phyloP scores from a whole-genome alignment of 2,888 invertebrate species.

The Orthosia incerta region DNA sequence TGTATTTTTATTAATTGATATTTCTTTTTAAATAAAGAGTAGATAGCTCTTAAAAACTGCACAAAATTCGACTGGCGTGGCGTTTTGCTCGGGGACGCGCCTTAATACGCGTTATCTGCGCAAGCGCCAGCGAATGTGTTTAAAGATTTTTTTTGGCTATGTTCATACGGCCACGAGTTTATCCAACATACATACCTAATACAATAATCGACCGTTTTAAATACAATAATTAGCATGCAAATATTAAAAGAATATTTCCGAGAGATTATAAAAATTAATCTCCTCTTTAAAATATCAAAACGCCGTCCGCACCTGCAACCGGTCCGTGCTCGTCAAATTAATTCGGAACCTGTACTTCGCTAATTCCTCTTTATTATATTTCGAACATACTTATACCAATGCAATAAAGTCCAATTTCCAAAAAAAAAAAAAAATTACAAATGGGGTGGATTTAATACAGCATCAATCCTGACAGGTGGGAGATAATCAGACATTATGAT shows the following conservation, averaged over 20 bases:
- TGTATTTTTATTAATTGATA: no score
- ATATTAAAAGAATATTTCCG: neutral
- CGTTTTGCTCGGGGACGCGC: no score
- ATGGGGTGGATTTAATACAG: constrained; percentile 75
- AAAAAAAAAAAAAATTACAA: constrained; percentile 28
- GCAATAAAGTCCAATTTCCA: constrained; percentile 43
- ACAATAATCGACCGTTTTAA: no score
- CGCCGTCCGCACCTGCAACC: constrained; percentile 42
- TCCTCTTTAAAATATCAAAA: constrained; percentile 33
- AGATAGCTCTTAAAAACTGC: no score
- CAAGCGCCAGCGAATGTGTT: no score
- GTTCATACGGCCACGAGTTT: no score
- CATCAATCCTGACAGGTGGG: constrained; percentile 84
- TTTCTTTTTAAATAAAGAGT: no score
- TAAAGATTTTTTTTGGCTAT: no score
- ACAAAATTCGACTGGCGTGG: no score
- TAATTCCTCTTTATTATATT: constrained; percentile 38
- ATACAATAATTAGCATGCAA: no score
- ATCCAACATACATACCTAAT: no score
- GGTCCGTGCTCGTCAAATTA: constrained; percentile 24
- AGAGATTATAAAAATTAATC: constrained; percentile 15
- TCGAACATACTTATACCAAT: constrained; percentile 28
- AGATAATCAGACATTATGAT: constrained; percentile 82
- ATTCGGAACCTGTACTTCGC: constrained; percentile 20
- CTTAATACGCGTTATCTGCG: no score